These are phyloP conservation scores for Sebastes itinus DNA, from an alignment of 2,797 vertebrate genomes.

Conservation along the genomic window DNA sequence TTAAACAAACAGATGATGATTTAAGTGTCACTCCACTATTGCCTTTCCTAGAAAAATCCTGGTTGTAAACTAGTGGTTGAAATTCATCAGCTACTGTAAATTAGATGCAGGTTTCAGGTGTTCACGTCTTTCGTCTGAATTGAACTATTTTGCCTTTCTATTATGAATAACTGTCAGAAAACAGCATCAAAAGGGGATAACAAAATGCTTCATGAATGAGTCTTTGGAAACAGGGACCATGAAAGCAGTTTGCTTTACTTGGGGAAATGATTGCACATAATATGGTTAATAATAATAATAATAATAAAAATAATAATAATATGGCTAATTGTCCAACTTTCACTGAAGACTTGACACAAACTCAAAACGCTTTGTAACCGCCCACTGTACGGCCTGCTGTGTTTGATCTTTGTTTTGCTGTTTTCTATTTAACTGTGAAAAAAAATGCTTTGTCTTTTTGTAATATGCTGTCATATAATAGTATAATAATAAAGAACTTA, in stretches of 20 bases:
- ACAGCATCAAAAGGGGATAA: not conserved
- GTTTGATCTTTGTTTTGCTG: conserved; percentile 65
- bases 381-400: conserved; percentile 47
- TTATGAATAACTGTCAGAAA: conserved; percentile 4
- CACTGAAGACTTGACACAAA: conserved; percentile 11
- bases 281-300: not conserved
- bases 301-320: not conserved
- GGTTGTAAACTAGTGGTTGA: not conserved
- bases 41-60: conserved; percentile 37
- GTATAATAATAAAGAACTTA: conserved; percentile 63
- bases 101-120: not conserved
- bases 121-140: conserved; percentile 3
- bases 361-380: conserved; percentile 35
- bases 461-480: conserved; percentile 75
- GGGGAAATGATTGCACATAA: not conserved
- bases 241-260: conserved; percentile 41
- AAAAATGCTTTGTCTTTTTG: conserved; percentile 64
- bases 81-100: conserved; percentile 32
- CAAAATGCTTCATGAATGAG: conserved; percentile 61
- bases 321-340: not conserved
- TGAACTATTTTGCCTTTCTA: not conserved
- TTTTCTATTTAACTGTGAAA: conserved; percentile 81
- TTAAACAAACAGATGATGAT: not conserved
- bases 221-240: conserved; percentile 61
- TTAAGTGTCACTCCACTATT: conserved; percentile 32